Evolutionary conservation across 2,797 vertebrate species (phyloP).

Genomic region (Pangasius mekongensis): DNA sequence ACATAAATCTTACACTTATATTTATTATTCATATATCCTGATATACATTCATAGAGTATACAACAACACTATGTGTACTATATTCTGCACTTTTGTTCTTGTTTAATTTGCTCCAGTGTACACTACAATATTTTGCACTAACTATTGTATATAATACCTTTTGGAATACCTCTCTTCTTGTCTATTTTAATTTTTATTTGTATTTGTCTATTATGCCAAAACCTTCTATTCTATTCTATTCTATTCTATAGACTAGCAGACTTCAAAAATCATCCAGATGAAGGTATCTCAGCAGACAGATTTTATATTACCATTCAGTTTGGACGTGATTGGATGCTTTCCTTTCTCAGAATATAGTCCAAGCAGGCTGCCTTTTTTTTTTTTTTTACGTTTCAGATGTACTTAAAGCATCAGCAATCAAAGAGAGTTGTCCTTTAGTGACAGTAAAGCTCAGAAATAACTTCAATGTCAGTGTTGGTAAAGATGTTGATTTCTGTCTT

Average conservation of each 20-base stretch:
- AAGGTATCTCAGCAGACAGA: not conserved
- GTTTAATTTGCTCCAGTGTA: no score
- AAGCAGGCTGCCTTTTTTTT: not conserved
- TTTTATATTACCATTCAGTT: not conserved
- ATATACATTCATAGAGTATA: no score
- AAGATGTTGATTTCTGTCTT: not conserved
- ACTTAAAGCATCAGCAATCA: not conserved
- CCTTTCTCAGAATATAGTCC: not conserved
- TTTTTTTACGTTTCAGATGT: not conserved
- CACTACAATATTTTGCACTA: no score
- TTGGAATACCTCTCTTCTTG: no score
- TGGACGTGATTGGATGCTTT: not conserved
- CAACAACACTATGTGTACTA: no score
- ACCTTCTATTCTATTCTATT: no score
- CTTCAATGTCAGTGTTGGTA: not conserved
- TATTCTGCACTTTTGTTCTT: no score
- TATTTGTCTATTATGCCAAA: no score
- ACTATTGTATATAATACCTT: no score
- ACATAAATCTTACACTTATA: no score
- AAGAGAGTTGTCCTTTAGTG: not conserved
- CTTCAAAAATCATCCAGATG: conserved; percentile 2
- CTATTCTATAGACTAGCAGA: not conserved
- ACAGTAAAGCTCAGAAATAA: not conserved
- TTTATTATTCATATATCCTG: no score
- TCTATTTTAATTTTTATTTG: no score